Evolutionary conservation across 2,113 vertebrate species (phyloP).

Genomic region (Engystomops pustulosus): DNA sequence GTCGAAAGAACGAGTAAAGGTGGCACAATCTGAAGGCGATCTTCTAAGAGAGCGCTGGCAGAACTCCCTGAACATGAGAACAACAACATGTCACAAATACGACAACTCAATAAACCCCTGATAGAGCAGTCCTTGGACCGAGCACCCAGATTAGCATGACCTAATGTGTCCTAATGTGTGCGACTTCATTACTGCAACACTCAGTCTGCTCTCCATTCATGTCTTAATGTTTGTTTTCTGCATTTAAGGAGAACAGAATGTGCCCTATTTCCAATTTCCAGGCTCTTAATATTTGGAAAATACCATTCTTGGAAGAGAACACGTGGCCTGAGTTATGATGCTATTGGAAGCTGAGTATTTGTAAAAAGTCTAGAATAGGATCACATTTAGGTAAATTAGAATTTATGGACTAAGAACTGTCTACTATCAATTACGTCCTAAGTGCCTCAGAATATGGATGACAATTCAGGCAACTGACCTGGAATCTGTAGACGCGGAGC

Average conservation of each 20-base stretch:
- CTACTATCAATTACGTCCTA: neutral
- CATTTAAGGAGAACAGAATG: neutral
- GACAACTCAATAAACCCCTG: neutral
- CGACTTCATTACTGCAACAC: neutral
- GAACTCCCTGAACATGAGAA: slow-evolving; percentile 77
- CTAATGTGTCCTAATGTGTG: neutral
- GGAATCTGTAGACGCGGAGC: neutral
- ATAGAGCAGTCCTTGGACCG: neutral
- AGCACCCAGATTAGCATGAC: neutral
- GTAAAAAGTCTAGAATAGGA: neutral
- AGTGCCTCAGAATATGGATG: neutral
- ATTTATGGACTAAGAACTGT: neutral
- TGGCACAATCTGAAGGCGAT: slow-evolving; percentile 64
- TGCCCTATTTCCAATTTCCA: slow-evolving; percentile 1
- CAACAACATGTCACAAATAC: neutral
- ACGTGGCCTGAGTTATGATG: neutral
- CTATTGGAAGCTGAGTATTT: neutral
- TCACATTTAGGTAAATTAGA: neutral
- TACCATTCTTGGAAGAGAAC: neutral
- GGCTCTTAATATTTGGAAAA: neutral
- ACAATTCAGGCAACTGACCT: neutral
- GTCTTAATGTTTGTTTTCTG: neutral
- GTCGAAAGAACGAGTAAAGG: slow-evolving; percentile 75
- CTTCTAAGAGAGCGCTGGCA: slow-evolving; percentile 77
- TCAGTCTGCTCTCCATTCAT: neutral